Evolutionary conservation across 2,888 invertebrate genomes (phyloP), one percentile per base, ranked within the genome.

Genomic region (Drosophila falleni): DNA sequence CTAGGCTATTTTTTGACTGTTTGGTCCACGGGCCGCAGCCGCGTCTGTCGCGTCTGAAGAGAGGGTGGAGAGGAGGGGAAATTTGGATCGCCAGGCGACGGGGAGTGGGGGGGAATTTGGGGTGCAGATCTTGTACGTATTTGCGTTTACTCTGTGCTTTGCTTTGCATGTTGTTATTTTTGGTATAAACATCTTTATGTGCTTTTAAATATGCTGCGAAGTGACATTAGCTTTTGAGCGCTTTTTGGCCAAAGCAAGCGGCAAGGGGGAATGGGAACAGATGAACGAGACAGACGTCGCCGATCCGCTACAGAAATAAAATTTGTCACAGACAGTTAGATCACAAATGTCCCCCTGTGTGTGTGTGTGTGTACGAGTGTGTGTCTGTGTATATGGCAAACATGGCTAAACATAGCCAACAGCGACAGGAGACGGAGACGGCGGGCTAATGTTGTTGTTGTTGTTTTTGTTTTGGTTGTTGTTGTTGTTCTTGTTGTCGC

Each of bases 181-280:
- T 76, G 82, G 82, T 85, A 82, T 86, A 76, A 89, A 85, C 88
- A 89, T 89, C 86, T 86, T 89, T 89, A 86, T 86, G 86, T 89
- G 86, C 85, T 89, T 86, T 86, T 86, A 86, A 89, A 89, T 89
- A 87, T 86, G 85, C 86, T 89, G 89, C 85, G 80, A 85, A 84
- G 80, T 84, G 89, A 84, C 89, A 84, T 84, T 84, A 89, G 87
- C 87, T 84, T 87, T 87, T 79, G 61, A 66, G 71, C 71, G 69
- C 47, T 75, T 78, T 73, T 67, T 59, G 39, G 39, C 50, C 47
- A 55, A 29, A n/a, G 39, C 31, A 11, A 19, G 23, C 15, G 15
- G 37, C 23, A 11, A 13, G 33, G 51, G 33, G 50, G 11, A 23
- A 23, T 19, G 26, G 26, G 23, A 39, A 26, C 41, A 56, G 50